Evolutionary conservation across 35 echinoderm and acorn worm species (phyloP), one percentile per base, ranked within the genome.

Genomic region (Ophiothrix spiculata): DNA sequence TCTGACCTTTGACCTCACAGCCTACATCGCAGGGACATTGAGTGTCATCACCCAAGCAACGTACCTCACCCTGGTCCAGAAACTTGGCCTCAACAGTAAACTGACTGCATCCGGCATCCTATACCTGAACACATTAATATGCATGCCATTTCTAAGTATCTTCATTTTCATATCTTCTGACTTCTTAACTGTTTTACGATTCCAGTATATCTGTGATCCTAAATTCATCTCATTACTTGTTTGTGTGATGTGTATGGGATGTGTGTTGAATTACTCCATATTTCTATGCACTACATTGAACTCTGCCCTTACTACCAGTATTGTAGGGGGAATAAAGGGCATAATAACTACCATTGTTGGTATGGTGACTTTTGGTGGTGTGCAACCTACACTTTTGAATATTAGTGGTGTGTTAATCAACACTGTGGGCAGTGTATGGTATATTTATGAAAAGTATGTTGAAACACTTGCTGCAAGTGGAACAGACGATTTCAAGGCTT

Each of bases 251-350:
- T 84, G 78, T 0, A 82, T 77, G 46, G 94, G 94, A 14, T 87
- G 90, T 19, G 86, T 92, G n/a, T 54, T 97, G 31, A 97, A 97
- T 69, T 97, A 97, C 74, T 89, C 94, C 8, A 34, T 90, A 31
- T 97, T 97, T 37, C 79, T 93, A 21, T 97, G 94, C 39, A 97
- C 94, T 0, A 97, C 91, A 6, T 49, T 93, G 84, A 97, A 92
- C 87, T 97, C 94, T 33, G 94, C 94, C 11, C 84, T 97, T 23
- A 97, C 94, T 1, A 92, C 90, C 1, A 97, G 94, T 32, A 87
- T 93, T 12, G 91, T 97, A 1, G 94, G 94, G 19, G 91, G 92
- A 29, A 63, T 93, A 2, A 97, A 97, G 87, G 86, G 94, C 38
- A 87, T 93, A 0, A 56, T 90, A 17, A 92, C 91, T 0, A 92